These are phyloP conservation scores for Muscina levida DNA, from an alignment of 2,888 invertebrate genomes.

Conservation along the genomic window DNA sequence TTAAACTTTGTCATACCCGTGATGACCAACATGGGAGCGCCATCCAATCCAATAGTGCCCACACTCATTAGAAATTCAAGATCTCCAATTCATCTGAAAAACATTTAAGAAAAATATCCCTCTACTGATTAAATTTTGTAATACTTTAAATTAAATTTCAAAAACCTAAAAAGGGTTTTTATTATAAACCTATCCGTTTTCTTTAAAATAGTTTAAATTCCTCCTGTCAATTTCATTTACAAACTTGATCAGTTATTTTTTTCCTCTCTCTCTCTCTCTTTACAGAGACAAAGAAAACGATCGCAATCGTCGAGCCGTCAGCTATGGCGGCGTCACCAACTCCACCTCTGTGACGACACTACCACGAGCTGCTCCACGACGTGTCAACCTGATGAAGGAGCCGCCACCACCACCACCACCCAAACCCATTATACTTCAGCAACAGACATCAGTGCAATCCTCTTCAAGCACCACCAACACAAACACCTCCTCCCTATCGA, in stretches of 20 bases:
- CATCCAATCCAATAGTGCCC: no score
- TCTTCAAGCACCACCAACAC: slow-evolving; percentile 66
- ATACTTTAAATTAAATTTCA: no score
- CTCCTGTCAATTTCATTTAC: no score
- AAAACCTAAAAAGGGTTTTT: not conserved
- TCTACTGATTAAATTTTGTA: no score
- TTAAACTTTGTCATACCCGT: no score
- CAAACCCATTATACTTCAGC: slow-evolving; percentile 74
- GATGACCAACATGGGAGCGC: no score
- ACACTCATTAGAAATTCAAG: no score
- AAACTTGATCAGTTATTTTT: no score
- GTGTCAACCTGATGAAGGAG: slow-evolving; percentile 78
- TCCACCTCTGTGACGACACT: slow-evolving; percentile 71
- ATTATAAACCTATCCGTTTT: not conserved
- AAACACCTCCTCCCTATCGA: slow-evolving; percentile 70
- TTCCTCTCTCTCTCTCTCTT: slow-evolving; percentile 54
- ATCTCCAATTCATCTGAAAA: no score
- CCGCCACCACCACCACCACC: slow-evolving; percentile 78
- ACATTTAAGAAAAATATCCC: no score
- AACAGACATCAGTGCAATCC: slow-evolving; percentile 73
- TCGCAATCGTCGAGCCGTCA: slow-evolving; percentile 78
- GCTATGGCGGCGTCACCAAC: slow-evolving; percentile 75
- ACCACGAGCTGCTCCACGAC: slow-evolving; percentile 78
- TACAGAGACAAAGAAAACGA: slow-evolving; percentile 79
- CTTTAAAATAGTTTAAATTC: no score